Evolutionary conservation across 2,797 vertebrate species (phyloP), one percentile per base, ranked within the genome.

Genomic region (Myotis findleyi): DNA sequence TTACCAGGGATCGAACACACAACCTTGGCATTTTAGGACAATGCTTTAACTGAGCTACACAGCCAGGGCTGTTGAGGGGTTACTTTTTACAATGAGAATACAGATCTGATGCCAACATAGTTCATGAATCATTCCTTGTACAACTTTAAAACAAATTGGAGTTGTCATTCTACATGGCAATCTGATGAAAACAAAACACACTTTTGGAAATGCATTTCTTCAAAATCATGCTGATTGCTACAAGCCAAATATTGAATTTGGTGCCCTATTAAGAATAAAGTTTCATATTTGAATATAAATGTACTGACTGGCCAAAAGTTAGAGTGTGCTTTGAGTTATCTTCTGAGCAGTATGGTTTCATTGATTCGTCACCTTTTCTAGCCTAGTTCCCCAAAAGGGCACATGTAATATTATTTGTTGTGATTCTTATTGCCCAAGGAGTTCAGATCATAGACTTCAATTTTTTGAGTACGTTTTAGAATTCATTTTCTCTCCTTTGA

Each of bases 131-230:
- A 41, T 66, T 87, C 17, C 86, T 80, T 91, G 47, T 81, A 2
- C 49, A 93, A 75, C 59, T 89, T 84, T 93, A 20, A 23, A 92
- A 57, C 57, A 87, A 91, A 84, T 72, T 20, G 33, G 27, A 85
- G 41, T 77, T 72, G 36, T 76, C 38, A 59, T 75, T 66, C 66
- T 57, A 71, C 4, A 53, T 57, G 36, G 33, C 20, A 93, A 33
- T 51, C 16, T 36, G 49, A 73, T 82, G 27, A 69, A 27, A 47
- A 77, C 41, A 73, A 71, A 41, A 33, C 76, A 53, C 27, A 30
- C 9, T 62, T 87, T 57, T 41, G 27, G 25, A 80, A 87, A 36
- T 53, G 16, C 3, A 25, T 17, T 71, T 73, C 18, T 57, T 86
- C 23, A 84, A 91, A 92, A 90, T 71, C 3, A 68, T 44, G 51